Percentiles rank a stretch among this genome's conserved stretches.
phyloP scores from a whole-genome alignment of 1,140 invertebrate genomes.

The Saccostrea echinata region DNA sequence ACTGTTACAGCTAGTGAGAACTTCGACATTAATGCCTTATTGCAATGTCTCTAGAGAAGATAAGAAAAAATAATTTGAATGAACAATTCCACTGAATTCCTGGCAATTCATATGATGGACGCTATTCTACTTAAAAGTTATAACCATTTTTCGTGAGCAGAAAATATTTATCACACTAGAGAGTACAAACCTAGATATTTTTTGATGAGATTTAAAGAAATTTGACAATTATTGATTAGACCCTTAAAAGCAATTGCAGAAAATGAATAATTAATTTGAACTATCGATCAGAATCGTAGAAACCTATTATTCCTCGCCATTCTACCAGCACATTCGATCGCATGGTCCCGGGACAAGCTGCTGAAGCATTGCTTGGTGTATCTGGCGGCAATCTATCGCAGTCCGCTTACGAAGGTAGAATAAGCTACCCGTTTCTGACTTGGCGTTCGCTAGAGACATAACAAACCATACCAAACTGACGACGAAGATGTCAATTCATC shows the following conservation, averaged over 20 bases:
- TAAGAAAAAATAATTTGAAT: conserved; percentile 9
- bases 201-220: conserved; percentile 27
- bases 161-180: conserved; percentile 1
- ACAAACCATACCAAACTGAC: background rate
- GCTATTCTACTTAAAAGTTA: background rate
- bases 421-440: background rate
- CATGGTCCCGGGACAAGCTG: conserved; percentile 14
- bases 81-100: background rate
- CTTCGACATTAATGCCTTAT: background rate
- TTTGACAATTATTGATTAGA: conserved; percentile 42
- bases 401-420: too few relatives aligned
- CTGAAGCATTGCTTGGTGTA: background rate
- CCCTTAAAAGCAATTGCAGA: conserved; percentile 43
- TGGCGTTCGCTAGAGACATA: background rate
- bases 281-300: conserved; percentile 3
- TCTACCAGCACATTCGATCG: conserved; percentile 20
- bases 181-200: conserved; percentile 1
- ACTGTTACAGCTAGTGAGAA: background rate
- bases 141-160: background rate
- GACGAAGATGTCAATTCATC: conserved; percentile 20
- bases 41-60: background rate
- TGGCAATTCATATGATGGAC: background rate
- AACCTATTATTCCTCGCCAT: conserved; percentile 30
- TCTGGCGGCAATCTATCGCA: background rate
- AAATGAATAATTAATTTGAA: conserved; percentile 44